Evolutionary conservation across 2,888 invertebrate genomes (phyloP).

Genomic region (Lumbricus terrestris): DNA sequence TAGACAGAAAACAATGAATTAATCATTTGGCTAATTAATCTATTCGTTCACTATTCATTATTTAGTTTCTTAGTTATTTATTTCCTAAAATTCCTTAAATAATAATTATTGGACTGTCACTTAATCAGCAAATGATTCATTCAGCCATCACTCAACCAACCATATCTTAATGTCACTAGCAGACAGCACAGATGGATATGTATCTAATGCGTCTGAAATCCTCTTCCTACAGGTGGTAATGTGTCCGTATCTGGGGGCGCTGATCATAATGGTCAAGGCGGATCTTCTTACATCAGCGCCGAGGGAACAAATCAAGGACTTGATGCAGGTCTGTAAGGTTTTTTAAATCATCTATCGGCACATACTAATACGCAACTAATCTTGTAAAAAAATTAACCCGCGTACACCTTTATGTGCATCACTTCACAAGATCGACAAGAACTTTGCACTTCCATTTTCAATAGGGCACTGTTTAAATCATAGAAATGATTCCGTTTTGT

Average conservation of each 20-base stretch:
- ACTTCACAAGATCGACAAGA: no score
- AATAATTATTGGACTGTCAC: not conserved
- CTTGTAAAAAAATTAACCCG: no score
- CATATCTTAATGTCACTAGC: not conserved
- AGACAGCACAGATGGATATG: not conserved
- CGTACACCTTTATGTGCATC: no score
- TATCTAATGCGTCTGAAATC: not conserved
- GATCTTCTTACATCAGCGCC: conserved; percentile 35
- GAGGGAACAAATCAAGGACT: conserved; percentile 25
- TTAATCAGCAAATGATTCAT: not conserved
- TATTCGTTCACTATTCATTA: no score
- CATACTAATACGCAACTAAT: not conserved
- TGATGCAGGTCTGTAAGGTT: conserved; percentile 31
- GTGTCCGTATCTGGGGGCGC: conserved; percentile 32
- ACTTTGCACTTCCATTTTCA: no score
- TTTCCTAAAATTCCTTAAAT: not conserved
- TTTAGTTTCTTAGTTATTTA: no score
- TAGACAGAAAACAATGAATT: no score
- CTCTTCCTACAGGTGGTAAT: conserved; percentile 35
- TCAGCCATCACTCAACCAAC: not conserved
- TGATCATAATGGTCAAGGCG: conserved; percentile 38
- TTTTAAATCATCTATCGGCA: not conserved
- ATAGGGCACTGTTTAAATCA: no score
- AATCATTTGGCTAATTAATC: no score
- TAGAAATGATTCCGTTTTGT: no score